Evolutionary conservation across 2,113 vertebrate species (phyloP).

Genomic region (Sakesphorus luctuosus): DNA sequence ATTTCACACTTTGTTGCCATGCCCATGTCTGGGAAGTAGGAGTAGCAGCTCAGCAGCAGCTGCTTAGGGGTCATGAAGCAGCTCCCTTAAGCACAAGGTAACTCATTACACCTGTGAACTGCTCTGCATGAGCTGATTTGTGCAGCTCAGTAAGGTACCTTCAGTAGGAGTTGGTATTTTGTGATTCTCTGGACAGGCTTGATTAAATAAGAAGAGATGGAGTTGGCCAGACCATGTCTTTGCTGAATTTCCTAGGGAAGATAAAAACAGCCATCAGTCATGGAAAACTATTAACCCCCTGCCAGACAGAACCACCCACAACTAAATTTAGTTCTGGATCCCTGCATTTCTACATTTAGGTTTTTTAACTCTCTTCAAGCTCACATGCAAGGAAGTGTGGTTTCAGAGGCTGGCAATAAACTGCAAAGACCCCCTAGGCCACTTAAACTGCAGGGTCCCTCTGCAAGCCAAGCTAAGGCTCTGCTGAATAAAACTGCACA

Average conservation of each 20-base stretch:
- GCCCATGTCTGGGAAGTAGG: not conserved
- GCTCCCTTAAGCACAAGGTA: not conserved
- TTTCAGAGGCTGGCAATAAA: not conserved
- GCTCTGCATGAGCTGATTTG: not conserved
- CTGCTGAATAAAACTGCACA: not conserved
- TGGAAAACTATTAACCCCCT: not conserved
- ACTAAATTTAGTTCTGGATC: not conserved
- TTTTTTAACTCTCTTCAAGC: not conserved
- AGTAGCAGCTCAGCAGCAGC: not conserved
- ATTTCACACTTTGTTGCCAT: not conserved
- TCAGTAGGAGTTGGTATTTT: slow-evolving; percentile 96
- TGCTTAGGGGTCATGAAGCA: not conserved
- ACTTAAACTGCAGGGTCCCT: not conserved
- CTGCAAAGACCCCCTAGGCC: not conserved
- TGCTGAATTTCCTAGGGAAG: slow-evolving; percentile 93
- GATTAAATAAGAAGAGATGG: slow-evolving; percentile 98
- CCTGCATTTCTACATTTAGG: not conserved
- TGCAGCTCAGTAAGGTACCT: slow-evolving; percentile 77
- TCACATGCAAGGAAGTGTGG: not conserved
- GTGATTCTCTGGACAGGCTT: slow-evolving; percentile 99
- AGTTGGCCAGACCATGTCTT: slow-evolving; percentile 92
- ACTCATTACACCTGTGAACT: not conserved
- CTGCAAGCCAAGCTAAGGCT: not conserved
- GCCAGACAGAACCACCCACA: not conserved
- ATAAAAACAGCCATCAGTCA: not conserved